Conservation (phyloP, 2,797 vertebrate species). For the Sebastes itinus region DNA sequence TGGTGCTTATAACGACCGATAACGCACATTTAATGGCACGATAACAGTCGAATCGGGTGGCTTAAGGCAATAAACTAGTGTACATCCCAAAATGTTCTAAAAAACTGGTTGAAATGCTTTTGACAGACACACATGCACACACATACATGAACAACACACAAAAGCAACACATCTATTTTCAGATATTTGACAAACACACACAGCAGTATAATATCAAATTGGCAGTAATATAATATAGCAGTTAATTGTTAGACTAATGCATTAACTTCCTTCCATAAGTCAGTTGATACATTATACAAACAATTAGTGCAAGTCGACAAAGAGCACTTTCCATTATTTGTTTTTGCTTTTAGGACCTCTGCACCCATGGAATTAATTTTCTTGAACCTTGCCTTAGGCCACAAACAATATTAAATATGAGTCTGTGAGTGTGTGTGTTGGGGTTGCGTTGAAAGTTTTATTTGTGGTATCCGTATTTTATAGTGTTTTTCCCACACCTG, state of each 20-base stretch:
- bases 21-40: no score
- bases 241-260: neutral
- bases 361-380: neutral
- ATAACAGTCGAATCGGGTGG: no score
- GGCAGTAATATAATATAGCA: neutral
- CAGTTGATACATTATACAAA: neutral
- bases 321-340: neutral
- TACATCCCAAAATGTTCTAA: no score
- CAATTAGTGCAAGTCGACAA: slow-evolving; percentile 3
- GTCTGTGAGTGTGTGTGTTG: neutral
- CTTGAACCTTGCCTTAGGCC: neutral
- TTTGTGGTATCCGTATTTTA: neutral
- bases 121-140: neutral
- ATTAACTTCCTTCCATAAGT: neutral
- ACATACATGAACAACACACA: neutral
- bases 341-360: neutral
- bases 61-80: neutral
- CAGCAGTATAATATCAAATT: neutral
- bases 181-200: neutral
- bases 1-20: no score
- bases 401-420: slow-evolving; percentile 4
- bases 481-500: neutral
- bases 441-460: neutral
- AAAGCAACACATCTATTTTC: neutral
- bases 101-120: no score